Conservation (phyloP, 2,797 vertebrate genomes). For the Coregonus sp. region DNA sequence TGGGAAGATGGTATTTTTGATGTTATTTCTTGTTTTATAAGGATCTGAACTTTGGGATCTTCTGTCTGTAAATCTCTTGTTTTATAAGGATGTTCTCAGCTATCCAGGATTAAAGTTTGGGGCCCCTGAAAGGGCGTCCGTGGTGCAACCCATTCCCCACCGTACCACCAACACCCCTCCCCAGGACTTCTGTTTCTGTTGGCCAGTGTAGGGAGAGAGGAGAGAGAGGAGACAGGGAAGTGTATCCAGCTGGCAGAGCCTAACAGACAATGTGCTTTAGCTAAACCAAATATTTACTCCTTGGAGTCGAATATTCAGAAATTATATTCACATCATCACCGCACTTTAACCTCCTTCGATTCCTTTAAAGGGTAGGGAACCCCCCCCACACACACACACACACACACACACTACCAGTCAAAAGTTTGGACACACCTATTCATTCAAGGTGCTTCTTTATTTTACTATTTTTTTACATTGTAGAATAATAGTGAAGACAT, state of each 20-base stretch:
- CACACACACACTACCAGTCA: too few relatives aligned
- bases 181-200: neutral
- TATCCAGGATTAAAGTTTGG: neutral
- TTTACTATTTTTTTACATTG: too few relatives aligned
- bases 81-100: neutral
- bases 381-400: neutral
- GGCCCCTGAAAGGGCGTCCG: neutral
- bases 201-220: neutral
- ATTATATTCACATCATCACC: constrained; percentile 3
- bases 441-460: too few relatives aligned
- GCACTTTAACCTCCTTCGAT: neutral
- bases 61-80: too few relatives aligned
- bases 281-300: constrained; percentile 2
- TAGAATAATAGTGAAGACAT: too few relatives aligned
- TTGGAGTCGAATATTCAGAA: neutral
- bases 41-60: too few relatives aligned
- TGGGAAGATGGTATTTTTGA: too few relatives aligned
- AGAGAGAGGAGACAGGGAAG: constrained; percentile 25
- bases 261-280: neutral
- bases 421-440: too few relatives aligned
- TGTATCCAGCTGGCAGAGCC: neutral
- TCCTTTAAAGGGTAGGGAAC: constrained; percentile 12
- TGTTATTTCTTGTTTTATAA: too few relatives aligned
- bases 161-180: neutral
- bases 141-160: neutral